These are phyloP conservation scores for Chanos chanos DNA, from an alignment of 2,797 vertebrate genomes.

Conservation along the genomic window DNA sequence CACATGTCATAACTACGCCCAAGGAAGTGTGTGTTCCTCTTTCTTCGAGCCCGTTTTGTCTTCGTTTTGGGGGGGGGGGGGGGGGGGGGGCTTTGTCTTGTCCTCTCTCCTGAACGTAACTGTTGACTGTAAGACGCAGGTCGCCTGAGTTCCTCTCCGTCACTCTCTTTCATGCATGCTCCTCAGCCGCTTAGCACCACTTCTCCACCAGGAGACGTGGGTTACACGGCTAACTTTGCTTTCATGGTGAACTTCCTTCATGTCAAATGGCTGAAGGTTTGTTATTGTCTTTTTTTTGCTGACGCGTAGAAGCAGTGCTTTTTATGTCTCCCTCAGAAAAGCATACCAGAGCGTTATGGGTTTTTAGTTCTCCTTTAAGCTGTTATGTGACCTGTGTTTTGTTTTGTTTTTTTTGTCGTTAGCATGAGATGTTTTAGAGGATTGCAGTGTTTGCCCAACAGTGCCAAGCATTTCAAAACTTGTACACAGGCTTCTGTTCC, in stretches of 20 bases:
- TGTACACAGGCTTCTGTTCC: not conserved
- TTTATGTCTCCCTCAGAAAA: slow-evolving; percentile 45
- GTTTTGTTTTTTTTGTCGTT: slow-evolving; percentile 33
- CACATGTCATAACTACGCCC: no score
- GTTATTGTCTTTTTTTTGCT: slow-evolving; percentile 75
- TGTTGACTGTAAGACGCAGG: not conserved
- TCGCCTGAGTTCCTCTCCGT: slow-evolving; percentile 38
- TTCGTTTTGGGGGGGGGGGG: no score
- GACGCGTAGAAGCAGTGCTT: no score
- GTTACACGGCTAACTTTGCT: slow-evolving; percentile 82
- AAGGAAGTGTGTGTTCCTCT: slow-evolving; percentile 48
- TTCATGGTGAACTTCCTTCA: slow-evolving; percentile 83
- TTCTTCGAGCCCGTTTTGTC: no score
- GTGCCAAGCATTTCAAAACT: slow-evolving; percentile 30
- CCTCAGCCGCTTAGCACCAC: slow-evolving; percentile 73
- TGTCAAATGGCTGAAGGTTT: slow-evolving; percentile 86
- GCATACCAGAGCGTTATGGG: not conserved
- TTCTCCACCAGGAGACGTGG: slow-evolving; percentile 74
- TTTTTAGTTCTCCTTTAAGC: slow-evolving; percentile 2
- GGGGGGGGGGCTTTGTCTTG: no score
- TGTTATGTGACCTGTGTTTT: slow-evolving; percentile 17
- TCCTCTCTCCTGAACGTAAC: not conserved
- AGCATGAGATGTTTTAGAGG: slow-evolving; percentile 20
- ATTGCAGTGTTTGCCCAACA: slow-evolving; percentile 40
- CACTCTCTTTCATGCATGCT: not conserved